Base-by-base conservation (phyloP, 2,797 vertebrate genomes). In the Phoebastria nigripes region DNA sequence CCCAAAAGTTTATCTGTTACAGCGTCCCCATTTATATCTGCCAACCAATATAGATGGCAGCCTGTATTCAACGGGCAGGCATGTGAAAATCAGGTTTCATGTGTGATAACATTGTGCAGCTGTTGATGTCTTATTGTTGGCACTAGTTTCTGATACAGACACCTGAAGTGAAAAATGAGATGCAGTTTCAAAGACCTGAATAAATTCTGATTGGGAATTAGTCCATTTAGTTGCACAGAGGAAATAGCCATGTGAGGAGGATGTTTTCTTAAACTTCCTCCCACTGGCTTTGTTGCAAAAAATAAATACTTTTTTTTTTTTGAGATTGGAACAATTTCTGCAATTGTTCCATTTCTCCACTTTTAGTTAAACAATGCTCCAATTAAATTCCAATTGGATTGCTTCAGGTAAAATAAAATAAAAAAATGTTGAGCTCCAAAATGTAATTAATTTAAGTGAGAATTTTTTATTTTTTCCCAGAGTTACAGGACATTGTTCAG, bases 111-210 rank as follows among this genome's bases (percentile, higher is more conserved):
- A 21, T 5, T 52, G 17, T 83, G 91, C 79, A 94, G 47, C 22
- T 96, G 65, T 29, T 85, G 88, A 78, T 86, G 10, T 67, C 90
- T 90, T 91, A 69, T 15, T 94, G 33, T 69, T 94, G 85, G 84
- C 91, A 91, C 33, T 58, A 28, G 25, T 69, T 73, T 55, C 74
- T 94, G 61, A 83, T 28, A 78, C 65, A 95, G 71, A 91, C 49
- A 85, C 61, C 92, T 89, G 79, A 97, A 65, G 86, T 96, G 78
- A 96, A 90, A 96, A 97, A 96, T 4, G 49, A 97, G 82, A 88
- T 82, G 26, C 29, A 47, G 69, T 92, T 96, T 96, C 78, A 90
- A 96, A 96, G 41, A 80, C 69, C 86, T 58, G 76, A 94, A 91
- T 92, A 97, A 77, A 65, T 93, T 94, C 59, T 94, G 42, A 56